Evolutionary conservation across 2,113 vertebrate species (phyloP).

Genomic region (Upupa epops): DNA sequence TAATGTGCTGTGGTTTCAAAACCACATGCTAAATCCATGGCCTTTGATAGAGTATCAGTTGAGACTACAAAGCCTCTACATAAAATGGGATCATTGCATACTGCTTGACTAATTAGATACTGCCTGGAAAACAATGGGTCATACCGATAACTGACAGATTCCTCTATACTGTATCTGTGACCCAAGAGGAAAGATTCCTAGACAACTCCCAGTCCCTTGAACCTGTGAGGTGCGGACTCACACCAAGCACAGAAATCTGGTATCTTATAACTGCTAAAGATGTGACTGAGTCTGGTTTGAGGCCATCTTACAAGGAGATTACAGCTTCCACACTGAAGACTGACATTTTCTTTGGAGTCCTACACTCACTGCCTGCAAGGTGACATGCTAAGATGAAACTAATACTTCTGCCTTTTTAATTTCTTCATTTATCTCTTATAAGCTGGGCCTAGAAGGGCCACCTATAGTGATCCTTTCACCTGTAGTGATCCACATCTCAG

Average conservation of each 20-base stretch:
- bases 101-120: not conserved
- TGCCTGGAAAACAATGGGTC: accelerated
- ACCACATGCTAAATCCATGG: not conserved
- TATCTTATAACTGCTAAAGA: not conserved
- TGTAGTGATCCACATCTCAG: not conserved
- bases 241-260: not conserved
- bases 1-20: not conserved
- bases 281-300: not conserved
- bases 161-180: not conserved
- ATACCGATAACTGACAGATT: not conserved
- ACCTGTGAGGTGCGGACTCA: not conserved
- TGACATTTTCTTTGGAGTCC: not conserved
- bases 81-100: not conserved
- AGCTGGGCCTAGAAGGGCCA: not conserved
- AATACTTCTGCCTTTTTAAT: not conserved
- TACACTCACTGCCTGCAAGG: not conserved
- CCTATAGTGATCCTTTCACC: not conserved
- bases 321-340: not conserved
- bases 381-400: not conserved
- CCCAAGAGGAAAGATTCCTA: not conserved
- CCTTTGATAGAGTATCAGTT: not conserved
- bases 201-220: not conserved
- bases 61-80: not conserved
- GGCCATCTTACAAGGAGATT: not conserved
- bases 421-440: not conserved